Conservation (phyloP, 2,113 vertebrate species). For the Sander lucioperca region DNA sequence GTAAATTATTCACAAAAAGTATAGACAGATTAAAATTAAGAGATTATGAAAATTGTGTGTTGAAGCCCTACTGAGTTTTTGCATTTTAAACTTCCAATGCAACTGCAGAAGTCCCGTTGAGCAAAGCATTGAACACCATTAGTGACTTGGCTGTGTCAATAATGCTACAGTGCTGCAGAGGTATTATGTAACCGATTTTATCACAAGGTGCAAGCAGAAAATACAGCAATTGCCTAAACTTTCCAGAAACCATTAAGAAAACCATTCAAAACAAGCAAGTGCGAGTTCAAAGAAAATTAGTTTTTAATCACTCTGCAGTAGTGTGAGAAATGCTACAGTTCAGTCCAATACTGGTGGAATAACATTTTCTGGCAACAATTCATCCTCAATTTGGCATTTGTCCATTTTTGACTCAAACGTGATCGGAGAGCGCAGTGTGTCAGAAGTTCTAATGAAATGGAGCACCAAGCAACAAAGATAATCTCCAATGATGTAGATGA, state of each 20-base stretch:
- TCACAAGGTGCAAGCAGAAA: not conserved
- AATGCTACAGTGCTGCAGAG: not conserved
- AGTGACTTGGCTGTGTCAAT: not conserved
- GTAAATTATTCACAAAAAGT: not conserved
- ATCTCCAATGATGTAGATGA: constrained; percentile 7
- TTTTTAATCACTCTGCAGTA: constrained; percentile 43
- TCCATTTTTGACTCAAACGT: constrained; percentile 33
- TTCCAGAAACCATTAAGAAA: not conserved
- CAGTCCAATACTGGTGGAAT: constrained; percentile 19
- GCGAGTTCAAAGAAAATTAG: constrained; percentile 22
- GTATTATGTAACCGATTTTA: not conserved
- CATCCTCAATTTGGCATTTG: constrained; percentile 37
- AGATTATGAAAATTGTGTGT: not conserved
- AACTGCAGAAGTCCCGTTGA: not conserved
- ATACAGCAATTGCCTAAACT: not conserved
- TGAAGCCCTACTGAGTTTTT: not conserved
- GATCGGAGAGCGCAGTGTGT: constrained; percentile 26
- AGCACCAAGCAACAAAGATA: constrained; percentile 23
- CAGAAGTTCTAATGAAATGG: constrained; percentile 8
- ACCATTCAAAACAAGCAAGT: constrained; percentile 3
- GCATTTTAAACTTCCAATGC: not conserved
- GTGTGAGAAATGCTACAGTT: constrained; percentile 33
- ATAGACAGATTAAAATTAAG: not conserved
- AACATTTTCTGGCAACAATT: constrained; percentile 29
- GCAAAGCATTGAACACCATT: not conserved